phyloP scores from a whole-genome alignment of 37 sponge, comb jelly and placozoan species.

The Spongilla lacustris region DNA sequence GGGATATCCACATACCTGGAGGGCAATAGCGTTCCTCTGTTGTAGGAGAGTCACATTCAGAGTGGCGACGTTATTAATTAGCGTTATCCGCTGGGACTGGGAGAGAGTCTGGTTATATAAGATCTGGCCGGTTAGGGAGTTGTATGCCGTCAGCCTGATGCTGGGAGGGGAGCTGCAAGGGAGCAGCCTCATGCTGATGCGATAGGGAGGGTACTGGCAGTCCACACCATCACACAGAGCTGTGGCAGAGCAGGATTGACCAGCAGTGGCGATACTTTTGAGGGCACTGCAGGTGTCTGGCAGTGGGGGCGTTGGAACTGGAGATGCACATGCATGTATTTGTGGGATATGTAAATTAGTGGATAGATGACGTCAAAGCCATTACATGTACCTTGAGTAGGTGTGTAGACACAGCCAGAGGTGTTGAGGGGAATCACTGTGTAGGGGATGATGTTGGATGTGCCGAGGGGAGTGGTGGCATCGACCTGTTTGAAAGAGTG shows the following conservation, averaged over 20 bases:
- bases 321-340: too few relatives aligned
- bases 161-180: neutral
- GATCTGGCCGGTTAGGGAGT: neutral
- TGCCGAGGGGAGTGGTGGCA: neutral
- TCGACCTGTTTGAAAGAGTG: neutral
- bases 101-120: neutral
- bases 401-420: neutral
- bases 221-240: neutral
- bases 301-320: neutral
- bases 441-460: neutral
- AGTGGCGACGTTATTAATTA: neutral
- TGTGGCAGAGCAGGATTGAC: neutral
- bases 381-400: neutral
- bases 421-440: neutral
- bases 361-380: too few relatives aligned
- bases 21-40: neutral
- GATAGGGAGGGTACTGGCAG: neutral
- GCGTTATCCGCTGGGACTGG: neutral
- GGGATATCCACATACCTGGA: neutral
- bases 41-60: neutral
- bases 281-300: neutral
- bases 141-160: neutral
- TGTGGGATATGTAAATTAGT: too few relatives aligned
- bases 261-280: neutral
- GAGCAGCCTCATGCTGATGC: neutral